These are phyloP conservation scores for Mormyrus proboscirostris DNA, from an alignment of 2,797 vertebrate genomes.

Conservation along the genomic window DNA sequence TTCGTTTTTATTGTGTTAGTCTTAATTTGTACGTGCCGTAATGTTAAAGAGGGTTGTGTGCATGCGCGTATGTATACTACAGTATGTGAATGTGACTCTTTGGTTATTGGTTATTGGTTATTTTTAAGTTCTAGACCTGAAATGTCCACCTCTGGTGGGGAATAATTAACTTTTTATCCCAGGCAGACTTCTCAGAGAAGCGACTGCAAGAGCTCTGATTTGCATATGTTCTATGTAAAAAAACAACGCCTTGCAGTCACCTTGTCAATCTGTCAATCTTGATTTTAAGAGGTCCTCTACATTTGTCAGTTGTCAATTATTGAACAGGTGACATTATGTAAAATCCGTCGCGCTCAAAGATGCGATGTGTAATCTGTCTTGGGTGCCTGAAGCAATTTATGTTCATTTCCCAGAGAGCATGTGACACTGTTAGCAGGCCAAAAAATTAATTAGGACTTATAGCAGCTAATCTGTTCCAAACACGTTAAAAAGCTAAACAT, in stretches of 20 bases:
- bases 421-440: not conserved
- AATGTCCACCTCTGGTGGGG: not conserved
- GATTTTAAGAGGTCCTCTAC: not conserved
- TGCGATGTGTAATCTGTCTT: not conserved
- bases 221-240: not conserved
- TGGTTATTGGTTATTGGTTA: no score
- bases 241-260: not conserved
- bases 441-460: not conserved
- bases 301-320: not conserved
- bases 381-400: not conserved
- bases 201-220: not conserved
- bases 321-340: not conserved
- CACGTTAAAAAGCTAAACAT: not conserved
- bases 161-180: conserved; percentile 11
- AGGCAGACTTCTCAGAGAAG: not conserved
- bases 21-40: not conserved
- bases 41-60: no score
- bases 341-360: not conserved
- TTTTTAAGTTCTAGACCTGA: not conserved
- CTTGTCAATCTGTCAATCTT: conserved; percentile 14
- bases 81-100: not conserved
- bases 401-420: not conserved
- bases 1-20: not conserved
- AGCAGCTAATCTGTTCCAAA: not conserved
- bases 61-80: not conserved